Conservation (phyloP, 2,888 invertebrate genomes). For the Resseliella maxima region DNA sequence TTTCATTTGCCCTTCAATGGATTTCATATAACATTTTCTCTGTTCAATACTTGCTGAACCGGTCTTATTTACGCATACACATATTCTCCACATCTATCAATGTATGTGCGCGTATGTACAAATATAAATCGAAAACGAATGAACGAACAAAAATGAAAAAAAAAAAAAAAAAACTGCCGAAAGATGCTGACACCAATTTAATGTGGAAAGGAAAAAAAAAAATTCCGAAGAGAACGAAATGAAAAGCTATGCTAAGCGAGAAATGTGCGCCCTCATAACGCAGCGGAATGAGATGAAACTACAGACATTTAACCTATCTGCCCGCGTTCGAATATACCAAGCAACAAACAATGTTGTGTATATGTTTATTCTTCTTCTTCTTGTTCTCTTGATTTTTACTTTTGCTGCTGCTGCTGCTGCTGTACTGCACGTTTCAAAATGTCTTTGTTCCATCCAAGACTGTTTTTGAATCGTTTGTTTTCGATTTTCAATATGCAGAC, state of each 20-base stretch:
- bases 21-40: not conserved
- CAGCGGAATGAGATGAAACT: constrained; percentile 65
- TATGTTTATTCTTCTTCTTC: not conserved
- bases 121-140: not conserved
- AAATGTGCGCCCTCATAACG: constrained; percentile 70
- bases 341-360: not conserved
- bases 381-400: not conserved
- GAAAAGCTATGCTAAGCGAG: constrained; percentile 22
- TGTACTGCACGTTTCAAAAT: constrained; percentile 28
- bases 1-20: not conserved
- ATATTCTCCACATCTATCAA: not conserved
- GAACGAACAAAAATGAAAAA: constrained; percentile 17
- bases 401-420: not conserved
- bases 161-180: constrained; percentile 47
- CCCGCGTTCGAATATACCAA: constrained; percentile 9
- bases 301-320: constrained; percentile 56
- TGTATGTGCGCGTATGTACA: constrained; percentile 28
- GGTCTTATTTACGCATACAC: constrained; percentile 51
- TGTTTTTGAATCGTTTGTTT: not conserved
- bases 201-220: constrained; percentile 6
- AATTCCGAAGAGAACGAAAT: constrained; percentile 45
- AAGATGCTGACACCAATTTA: constrained; percentile 55
- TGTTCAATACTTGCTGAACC: constrained; percentile 54
- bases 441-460: not conserved
- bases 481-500: constrained; percentile 48